phyloP scores from a whole-genome alignment of 37 sponge, comb jelly and placozoan genomes.

The Hormiphora californensis region DNA sequence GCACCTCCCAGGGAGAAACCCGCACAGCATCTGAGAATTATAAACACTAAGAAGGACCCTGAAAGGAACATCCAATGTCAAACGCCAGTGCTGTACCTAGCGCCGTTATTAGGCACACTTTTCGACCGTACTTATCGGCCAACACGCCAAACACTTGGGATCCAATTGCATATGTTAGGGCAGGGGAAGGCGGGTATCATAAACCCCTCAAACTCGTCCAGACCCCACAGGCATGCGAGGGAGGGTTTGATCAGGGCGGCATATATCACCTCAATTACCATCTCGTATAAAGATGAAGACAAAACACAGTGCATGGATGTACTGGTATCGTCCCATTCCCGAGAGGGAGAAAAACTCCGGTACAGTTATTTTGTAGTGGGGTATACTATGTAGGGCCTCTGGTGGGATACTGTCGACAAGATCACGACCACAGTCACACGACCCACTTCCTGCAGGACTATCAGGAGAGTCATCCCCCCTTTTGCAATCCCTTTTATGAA shows the following conservation, averaged over 20 bases:
- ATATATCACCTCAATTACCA: constrained; percentile 11
- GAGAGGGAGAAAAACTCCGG: neutral
- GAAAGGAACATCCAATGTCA: neutral
- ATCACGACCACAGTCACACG: neutral
- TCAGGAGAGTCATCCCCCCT: too few relatives aligned
- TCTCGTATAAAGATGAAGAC: constrained; percentile 8
- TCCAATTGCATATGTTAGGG: constrained; percentile 3
- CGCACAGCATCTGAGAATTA: neutral
- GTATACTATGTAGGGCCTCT: too few relatives aligned
- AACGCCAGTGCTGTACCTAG: neutral
- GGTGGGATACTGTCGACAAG: too few relatives aligned
- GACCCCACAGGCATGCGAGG: neutral
- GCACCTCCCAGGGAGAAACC: constrained; percentile 4
- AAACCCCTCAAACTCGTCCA: neutral
- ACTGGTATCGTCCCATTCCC: neutral
- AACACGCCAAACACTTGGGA: neutral
- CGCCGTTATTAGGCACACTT: neutral
- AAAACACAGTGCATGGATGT: constrained; percentile 8
- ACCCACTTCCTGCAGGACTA: neutral
- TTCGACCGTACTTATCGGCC: neutral
- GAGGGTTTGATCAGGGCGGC: constrained; percentile 27
- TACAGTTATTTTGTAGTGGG: neutral
- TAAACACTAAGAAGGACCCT: constrained; percentile 9
- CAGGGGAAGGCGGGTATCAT: neutral
- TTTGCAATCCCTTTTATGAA: too few relatives aligned